Conservation (phyloP, 35 echinoderm and acorn worm species). For the Eucidaris tribuloides region DNA sequence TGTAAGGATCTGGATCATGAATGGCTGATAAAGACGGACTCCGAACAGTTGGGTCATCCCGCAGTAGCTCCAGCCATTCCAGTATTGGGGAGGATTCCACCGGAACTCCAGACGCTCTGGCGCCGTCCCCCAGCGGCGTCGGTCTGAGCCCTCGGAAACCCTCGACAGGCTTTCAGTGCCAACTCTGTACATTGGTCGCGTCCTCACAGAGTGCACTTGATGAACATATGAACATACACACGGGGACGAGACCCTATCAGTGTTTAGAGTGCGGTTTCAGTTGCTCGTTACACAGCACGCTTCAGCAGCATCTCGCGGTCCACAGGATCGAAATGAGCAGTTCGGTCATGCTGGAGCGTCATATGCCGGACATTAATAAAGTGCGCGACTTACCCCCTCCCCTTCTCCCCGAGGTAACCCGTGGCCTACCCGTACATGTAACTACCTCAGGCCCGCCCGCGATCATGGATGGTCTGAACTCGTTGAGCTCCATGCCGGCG, state of each 20-base stretch:
- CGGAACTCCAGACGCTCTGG: neutral
- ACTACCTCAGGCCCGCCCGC: slow-evolving; percentile 9
- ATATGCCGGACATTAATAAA: slow-evolving; percentile 25
- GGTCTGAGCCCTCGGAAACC: slow-evolving; percentile 2
- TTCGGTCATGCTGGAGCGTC: slow-evolving; percentile 37
- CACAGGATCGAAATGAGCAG: slow-evolving; percentile 77
- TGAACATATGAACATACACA: slow-evolving; percentile 98
- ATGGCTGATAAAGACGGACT: slow-evolving; percentile 18
- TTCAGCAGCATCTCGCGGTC: slow-evolving; percentile 78
- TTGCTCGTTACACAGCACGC: slow-evolving; percentile 86
- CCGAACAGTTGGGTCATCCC: slow-evolving; percentile 31
- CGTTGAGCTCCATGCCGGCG: slow-evolving; percentile 32
- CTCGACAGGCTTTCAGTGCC: slow-evolving; percentile 75
- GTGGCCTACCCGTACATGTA: slow-evolving; percentile 41
- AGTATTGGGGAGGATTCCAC: slow-evolving; percentile 14
- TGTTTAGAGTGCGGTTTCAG: slow-evolving; percentile 93
- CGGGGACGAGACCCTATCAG: slow-evolving; percentile 82
- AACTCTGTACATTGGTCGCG: slow-evolving; percentile 82
- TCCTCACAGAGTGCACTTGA: slow-evolving; percentile 80
- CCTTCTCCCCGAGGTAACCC: slow-evolving; percentile 43
- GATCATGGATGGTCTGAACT: slow-evolving; percentile 53
- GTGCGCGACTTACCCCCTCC: slow-evolving; percentile 45
- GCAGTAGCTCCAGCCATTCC: slow-evolving; percentile 21
- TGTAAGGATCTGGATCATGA: slow-evolving; percentile 15
- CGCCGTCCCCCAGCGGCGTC: neutral